Conservation (phyloP, 2,113 vertebrate genomes). For the Esox niger region DNA sequence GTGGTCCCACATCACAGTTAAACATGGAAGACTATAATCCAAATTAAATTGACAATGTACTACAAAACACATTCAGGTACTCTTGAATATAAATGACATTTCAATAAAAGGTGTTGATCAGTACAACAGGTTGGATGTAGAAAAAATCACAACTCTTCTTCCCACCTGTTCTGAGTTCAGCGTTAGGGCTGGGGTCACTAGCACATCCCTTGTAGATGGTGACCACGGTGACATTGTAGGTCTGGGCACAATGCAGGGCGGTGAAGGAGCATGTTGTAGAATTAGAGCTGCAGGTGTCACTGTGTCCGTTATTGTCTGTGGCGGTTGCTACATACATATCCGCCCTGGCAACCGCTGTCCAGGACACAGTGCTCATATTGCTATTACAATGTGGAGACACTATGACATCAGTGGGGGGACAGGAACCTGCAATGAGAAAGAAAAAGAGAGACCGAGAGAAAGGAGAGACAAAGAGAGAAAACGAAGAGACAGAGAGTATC, state of each 20-base stretch:
- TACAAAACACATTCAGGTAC: too few relatives aligned
- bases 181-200: conserved; percentile 43
- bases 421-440: conserved; percentile 43
- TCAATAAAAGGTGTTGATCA: too few relatives aligned
- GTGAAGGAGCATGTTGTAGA: conserved; percentile 53
- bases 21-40: too few relatives aligned
- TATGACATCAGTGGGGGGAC: conserved; percentile 44
- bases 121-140: too few relatives aligned
- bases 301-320: conserved; percentile 44
- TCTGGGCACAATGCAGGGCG: conserved; percentile 56
- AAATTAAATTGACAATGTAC: too few relatives aligned
- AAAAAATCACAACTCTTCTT: neutral
- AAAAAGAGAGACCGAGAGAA: neutral
- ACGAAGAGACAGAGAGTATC: neutral
- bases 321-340: conserved; percentile 58
- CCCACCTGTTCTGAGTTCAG: conserved; percentile 53
- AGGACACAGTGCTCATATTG: conserved; percentile 46
- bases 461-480: neutral
- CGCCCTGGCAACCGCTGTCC: conserved; percentile 48
- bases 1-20: too few relatives aligned
- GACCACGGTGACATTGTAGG: conserved; percentile 53
- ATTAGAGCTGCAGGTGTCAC: conserved; percentile 49
- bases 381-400: conserved; percentile 38
- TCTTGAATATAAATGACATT: too few relatives aligned
- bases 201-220: conserved; percentile 59